phyloP scores from a whole-genome alignment of 2,797 vertebrate species.

The Pseudopleuronectes americanus region DNA sequence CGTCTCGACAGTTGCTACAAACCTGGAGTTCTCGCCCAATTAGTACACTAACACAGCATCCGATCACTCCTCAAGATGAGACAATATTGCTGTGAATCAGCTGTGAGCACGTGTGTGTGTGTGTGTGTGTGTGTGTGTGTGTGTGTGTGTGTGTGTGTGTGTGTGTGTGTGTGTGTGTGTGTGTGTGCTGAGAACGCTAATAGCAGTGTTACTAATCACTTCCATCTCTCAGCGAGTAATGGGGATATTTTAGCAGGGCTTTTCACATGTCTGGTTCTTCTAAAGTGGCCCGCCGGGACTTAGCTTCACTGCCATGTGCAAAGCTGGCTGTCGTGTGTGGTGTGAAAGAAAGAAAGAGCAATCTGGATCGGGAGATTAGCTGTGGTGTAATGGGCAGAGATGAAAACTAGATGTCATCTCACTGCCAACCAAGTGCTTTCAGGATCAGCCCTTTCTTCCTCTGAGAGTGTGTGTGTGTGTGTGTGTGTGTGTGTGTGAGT shows the following conservation, averaged over 20 bases:
- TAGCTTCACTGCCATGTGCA: slow-evolving; percentile 48
- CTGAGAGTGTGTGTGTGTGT: slow-evolving; percentile 9
- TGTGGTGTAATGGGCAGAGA: slow-evolving; percentile 63
- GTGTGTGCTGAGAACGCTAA: slow-evolving; percentile 63
- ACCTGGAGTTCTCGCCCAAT: slow-evolving; percentile 44
- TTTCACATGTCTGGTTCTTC: slow-evolving; percentile 60
- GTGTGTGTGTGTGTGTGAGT: slow-evolving; percentile 28
- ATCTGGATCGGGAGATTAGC: slow-evolving; percentile 66
- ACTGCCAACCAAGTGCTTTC: slow-evolving; percentile 45
- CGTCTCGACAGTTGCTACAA: slow-evolving; percentile 69
- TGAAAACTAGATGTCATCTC: slow-evolving; percentile 73
- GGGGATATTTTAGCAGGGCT: slow-evolving; percentile 65
- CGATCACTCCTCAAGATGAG: slow-evolving; percentile 63
- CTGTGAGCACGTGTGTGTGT: slow-evolving; percentile 35
- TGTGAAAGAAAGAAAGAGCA: slow-evolving; percentile 56
- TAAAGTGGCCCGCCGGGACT: slow-evolving; percentile 60
- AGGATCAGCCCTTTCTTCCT: slow-evolving; percentile 39
- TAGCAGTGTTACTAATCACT: slow-evolving; percentile 67
- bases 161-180: slow-evolving; percentile 5
- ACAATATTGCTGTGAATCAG: slow-evolving; percentile 64
- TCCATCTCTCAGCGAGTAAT: slow-evolving; percentile 70
- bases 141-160: slow-evolving; percentile 12
- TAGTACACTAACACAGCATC: slow-evolving; percentile 32
- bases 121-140: slow-evolving; percentile 14
- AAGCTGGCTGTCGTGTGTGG: slow-evolving; percentile 51